phyloP scores from a whole-genome alignment of 2,113 vertebrate species.

The Sinocyclocheilus maitianheensis region DNA sequence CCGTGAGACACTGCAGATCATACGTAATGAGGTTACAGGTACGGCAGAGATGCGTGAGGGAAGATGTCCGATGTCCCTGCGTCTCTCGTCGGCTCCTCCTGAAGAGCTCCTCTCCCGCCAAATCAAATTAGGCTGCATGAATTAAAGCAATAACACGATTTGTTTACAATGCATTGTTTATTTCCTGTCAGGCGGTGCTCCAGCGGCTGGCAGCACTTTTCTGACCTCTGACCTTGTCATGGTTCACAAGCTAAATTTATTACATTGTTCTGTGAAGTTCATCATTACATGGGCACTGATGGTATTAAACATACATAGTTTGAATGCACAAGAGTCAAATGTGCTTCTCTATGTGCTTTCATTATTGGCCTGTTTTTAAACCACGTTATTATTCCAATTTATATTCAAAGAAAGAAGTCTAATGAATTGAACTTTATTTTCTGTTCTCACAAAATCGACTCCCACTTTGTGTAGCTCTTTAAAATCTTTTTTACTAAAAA shows the following conservation, averaged over 20 bases:
- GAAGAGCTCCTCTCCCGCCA: conserved; percentile 67
- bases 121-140: conserved; percentile 79
- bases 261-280: conserved; percentile 63
- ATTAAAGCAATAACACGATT: conserved; percentile 81
- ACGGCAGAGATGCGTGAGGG: conserved; percentile 44
- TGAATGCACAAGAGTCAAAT: conserved; percentile 63
- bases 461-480: too few relatives aligned
- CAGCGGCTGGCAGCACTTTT: conserved; percentile 63
- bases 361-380: not conserved
- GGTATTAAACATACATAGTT: conserved; percentile 68
- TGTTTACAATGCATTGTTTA: conserved; percentile 79
- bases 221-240: conserved; percentile 69
- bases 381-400: not conserved
- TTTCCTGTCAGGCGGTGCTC: conserved; percentile 73
- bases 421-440: not conserved
- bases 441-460: too few relatives aligned
- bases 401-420: not conserved
- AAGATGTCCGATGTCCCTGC: conserved; percentile 38
- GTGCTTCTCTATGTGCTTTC: conserved; percentile 12
- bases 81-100: conserved; percentile 54
- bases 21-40: conserved; percentile 69
- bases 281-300: conserved; percentile 61
- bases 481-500: not conserved
- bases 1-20: conserved; percentile 60
- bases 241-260: conserved; percentile 72